Base-by-base conservation (phyloP, 2,113 vertebrate genomes). In the Leucopsar rothschildi region DNA sequence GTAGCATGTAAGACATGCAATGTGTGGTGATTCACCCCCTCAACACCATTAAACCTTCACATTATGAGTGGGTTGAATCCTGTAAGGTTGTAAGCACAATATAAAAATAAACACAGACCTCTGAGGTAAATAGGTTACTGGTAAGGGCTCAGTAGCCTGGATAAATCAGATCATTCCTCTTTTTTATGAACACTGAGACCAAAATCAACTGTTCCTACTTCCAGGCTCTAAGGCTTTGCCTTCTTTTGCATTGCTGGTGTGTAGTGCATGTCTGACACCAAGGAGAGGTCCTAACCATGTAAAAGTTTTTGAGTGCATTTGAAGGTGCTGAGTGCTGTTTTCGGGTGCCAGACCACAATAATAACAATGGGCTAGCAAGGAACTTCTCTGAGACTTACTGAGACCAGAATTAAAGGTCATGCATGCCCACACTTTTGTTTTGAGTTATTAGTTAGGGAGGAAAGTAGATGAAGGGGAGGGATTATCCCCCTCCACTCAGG, bases 91-190 rank as follows among this genome's bases (percentile, higher is more conserved):
- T 24, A 86, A 63, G 65, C 57, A 39, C 2, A 2, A 79, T 72
- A 50, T 59, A 94, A 95, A 97, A 97, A 95, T 96, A 96, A 94
- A 88, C 70, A 64, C 25, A 65, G 73, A 81, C 40, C 55, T 76
- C 19, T 80, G 82, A 60, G 50, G 71, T 50, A 77, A 61, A 42
- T 40, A 53, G 56, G 29, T 76, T 78, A 82, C 56, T 9, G 7
- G 29, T 80, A 86, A 85, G 86, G 59, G 75, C 76, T 79, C 78
- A 90, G 52, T 31, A 47, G 47, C 12, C 2, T 50, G 47, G 72
- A 42, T 95, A 90, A 94, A 91, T 96, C 56, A 82, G 52, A 93
- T 82, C 35, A 76, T 68, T 90, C n/a, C 66, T 87, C 77, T 91
- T 92, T 87, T 72, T 80, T 66, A 57, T 80, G 68, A 86, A 64